These are phyloP conservation scores for Pelusios castaneus DNA, from an alignment of 2,113 vertebrate genomes.

Conservation along the genomic window DNA sequence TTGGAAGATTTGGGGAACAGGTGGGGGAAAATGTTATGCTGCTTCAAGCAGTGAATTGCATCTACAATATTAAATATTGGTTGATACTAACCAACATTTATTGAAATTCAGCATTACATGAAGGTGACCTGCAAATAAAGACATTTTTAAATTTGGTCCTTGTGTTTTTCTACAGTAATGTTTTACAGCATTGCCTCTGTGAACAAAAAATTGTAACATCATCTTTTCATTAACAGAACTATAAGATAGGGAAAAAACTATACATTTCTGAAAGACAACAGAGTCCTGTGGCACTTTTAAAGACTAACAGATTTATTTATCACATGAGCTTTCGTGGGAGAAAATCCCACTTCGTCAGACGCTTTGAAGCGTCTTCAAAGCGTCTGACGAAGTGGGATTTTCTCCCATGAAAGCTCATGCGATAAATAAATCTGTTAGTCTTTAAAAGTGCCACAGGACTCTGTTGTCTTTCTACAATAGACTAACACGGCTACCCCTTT, in stretches of 20 bases:
- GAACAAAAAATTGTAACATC: conserved; percentile 62
- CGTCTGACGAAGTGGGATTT: no score
- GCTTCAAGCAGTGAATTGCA: background rate
- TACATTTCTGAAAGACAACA: conserved; percentile 61
- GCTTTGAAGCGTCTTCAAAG: no score
- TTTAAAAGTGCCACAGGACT: no score
- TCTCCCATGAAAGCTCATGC: no score
- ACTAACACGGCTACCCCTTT: no score
- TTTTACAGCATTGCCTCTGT: conserved; percentile 40
- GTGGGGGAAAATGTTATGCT: background rate
- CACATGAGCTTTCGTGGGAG: no score
- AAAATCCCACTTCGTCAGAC: no score
- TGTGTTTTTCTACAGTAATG: background rate
- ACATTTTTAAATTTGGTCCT: conserved; percentile 3
- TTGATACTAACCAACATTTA: background rate
- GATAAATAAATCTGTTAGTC: no score
- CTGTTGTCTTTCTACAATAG: no score
- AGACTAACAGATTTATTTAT: no score
- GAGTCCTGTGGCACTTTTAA: no score
- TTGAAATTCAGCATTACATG: conserved; percentile 31
- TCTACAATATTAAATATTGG: background rate
- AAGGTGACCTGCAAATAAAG: conserved; percentile 2
- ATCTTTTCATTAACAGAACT: conserved; percentile 58
- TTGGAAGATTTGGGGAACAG: background rate
- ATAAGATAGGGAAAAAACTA: conserved; percentile 11